These are phyloP conservation scores for Poeciliopsis turrubarensis DNA, from an alignment of 2,113 vertebrate species.

Conservation along the genomic window DNA sequence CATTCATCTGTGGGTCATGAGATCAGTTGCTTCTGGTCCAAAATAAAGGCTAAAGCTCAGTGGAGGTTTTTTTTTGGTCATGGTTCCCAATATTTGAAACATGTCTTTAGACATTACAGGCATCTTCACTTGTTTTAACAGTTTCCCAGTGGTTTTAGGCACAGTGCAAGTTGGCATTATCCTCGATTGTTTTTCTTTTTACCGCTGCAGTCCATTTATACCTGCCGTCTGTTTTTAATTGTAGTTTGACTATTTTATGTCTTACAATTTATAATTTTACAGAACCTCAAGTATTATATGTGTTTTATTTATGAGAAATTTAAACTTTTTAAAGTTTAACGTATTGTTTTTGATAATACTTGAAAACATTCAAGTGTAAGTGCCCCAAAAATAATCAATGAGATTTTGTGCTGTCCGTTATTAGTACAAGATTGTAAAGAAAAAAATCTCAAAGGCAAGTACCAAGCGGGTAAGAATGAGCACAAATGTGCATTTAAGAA, in stretches of 20 bases:
- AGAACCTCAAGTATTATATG: neutral
- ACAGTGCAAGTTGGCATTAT: neutral
- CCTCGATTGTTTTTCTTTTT: neutral
- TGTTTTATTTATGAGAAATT: neutral
- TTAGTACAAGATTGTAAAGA: neutral
- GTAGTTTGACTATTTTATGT: neutral
- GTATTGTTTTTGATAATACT: neutral
- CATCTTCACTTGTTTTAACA: neutral
- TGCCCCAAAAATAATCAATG: constrained; percentile 13
- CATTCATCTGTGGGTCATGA: neutral
- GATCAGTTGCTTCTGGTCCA: neutral
- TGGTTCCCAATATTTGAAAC: neutral
- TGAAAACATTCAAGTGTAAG: neutral
- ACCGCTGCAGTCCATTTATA: neutral
- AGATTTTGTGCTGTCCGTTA: too few species aligned
- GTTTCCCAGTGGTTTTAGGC: neutral
- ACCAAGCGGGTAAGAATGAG: constrained; percentile 4
- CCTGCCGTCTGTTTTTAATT: neutral
- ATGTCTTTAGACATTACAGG: neutral
- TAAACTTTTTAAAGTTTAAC: neutral
- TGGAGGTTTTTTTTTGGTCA: neutral
- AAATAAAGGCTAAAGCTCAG: neutral
- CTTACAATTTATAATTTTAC: neutral
- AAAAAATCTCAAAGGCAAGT: constrained; percentile 3
- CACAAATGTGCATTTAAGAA: constrained; percentile 11